A percentile compares a stretch with the other conserved stretches of the same genome.
These are phyloP conservation scores for Sogatella furcifera DNA, from an alignment of 1,140 invertebrate genomes.

Conservation along the genomic window DNA sequence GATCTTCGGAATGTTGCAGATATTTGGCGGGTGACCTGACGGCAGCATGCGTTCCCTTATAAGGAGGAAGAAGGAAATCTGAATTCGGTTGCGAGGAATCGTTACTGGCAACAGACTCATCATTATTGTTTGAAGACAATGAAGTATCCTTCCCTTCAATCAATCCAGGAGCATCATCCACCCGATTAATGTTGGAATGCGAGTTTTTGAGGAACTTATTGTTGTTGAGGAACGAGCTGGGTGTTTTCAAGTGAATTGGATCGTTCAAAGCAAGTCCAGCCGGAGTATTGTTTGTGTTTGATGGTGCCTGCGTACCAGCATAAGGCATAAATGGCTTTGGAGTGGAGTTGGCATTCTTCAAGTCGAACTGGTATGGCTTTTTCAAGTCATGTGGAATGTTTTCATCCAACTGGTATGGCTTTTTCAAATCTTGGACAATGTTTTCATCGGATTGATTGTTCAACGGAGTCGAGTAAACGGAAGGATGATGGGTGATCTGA, in stretches of 20 bases:
- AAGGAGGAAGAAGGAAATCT: too few species aligned
- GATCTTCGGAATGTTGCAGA: too few species aligned
- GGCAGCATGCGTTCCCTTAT: too few species aligned
- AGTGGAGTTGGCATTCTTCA: constrained; percentile 15
- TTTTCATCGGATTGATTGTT: background rate
- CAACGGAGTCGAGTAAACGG: background rate
- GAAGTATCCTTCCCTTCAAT: too few species aligned
- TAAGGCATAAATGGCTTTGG: constrained; percentile 17
- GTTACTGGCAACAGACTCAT: too few species aligned
- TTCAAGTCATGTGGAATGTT: background rate
- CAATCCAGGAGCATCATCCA: too few species aligned
- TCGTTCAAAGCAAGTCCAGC: constrained; percentile 10
- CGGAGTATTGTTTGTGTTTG: constrained; percentile 8
- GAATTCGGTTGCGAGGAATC: too few species aligned
- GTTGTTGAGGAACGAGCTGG: constrained; percentile 9
- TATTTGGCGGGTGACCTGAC: too few species aligned
- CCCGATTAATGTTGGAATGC: too few species aligned
- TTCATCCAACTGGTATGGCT: constrained; percentile 1
- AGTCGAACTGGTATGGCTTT: constrained; percentile 3
- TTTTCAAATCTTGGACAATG: background rate
- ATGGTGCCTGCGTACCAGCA: background rate
- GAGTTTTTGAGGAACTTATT: too few species aligned
- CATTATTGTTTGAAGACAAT: too few species aligned
- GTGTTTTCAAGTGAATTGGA: constrained; percentile 12
- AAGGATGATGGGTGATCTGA: background rate